A percentile compares a stretch with the other conserved stretches of the same genome.
phyloP scores from a whole-genome alignment of 2,797 vertebrate species.

The Mus caroli region DNA sequence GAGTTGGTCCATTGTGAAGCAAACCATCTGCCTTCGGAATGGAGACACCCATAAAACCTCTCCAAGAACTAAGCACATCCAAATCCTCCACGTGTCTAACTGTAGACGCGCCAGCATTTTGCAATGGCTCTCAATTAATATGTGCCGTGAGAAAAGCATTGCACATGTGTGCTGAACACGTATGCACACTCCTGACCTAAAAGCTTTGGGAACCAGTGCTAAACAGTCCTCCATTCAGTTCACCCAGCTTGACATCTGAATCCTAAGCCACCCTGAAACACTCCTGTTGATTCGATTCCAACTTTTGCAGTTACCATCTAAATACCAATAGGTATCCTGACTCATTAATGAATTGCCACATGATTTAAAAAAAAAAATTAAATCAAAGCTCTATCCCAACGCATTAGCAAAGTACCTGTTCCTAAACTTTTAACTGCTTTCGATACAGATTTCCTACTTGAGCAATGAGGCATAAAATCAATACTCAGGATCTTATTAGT shows the following conservation, averaged over 20 bases:
- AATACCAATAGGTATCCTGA: background rate
- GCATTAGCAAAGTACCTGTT: background rate
- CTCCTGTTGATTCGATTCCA: conserved; percentile 8
- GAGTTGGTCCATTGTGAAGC: background rate
- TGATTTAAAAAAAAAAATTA: background rate
- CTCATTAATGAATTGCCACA: background rate
- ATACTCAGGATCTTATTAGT: background rate
- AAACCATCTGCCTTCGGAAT: background rate
- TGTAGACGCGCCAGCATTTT: background rate
- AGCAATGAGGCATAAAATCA: conserved; percentile 9
- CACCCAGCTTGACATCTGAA: conserved; percentile 35
- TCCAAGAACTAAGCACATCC: background rate
- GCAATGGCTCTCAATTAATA: background rate
- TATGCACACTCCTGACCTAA: background rate
- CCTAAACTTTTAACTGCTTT: conserved; percentile 2
- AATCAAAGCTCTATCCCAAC: background rate
- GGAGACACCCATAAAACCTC: background rate
- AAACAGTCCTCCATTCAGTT: background rate
- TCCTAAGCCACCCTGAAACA: conserved; percentile 7
- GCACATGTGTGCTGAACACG: background rate
- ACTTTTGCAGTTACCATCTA: background rate
- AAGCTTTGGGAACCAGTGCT: conserved; percentile 15
- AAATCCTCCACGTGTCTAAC: background rate
- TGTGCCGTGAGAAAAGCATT: background rate
- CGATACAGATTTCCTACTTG: conserved; percentile 7